Evolutionary conservation across 2,888 invertebrate genomes (phyloP).

Genomic region (Cephus pygmeus): DNA sequence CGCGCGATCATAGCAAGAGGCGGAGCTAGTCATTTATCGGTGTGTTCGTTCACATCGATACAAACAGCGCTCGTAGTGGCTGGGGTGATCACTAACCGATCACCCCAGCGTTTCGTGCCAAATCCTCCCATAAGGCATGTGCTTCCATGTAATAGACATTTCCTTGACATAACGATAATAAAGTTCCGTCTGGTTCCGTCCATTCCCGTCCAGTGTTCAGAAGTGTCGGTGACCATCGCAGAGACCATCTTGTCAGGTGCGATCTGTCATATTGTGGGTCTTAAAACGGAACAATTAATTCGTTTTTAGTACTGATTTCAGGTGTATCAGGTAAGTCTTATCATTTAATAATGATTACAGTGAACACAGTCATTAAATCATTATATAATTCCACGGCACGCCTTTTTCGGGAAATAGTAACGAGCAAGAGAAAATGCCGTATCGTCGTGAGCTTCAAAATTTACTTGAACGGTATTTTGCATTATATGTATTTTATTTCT

Average conservation of each 20-base stretch:
- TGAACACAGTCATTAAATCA: neutral
- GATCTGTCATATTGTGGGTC: neutral
- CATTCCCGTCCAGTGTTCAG: neutral
- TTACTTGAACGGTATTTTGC: neutral
- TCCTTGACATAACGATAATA: neutral
- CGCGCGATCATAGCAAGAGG: too few relatives aligned
- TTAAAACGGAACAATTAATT: neutral
- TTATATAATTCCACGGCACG: neutral
- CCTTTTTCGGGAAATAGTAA: neutral
- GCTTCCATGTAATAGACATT: neutral
- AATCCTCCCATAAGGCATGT: too few relatives aligned
- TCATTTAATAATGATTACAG: neutral
- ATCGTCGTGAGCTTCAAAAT: neutral
- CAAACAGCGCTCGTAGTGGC: too few relatives aligned
- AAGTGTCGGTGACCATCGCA: neutral
- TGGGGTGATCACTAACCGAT: too few relatives aligned
- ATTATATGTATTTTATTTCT: neutral
- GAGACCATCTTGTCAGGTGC: neutral
- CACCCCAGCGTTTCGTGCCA: too few relatives aligned
- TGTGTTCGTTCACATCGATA: too few relatives aligned
- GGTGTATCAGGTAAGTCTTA: neutral
- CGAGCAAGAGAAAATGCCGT: conserved; percentile 3
- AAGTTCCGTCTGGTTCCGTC: neutral
- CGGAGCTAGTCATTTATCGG: too few relatives aligned
- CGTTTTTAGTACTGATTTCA: neutral